Base-by-base conservation (phyloP, 2,797 vertebrate genomes). In the Hemibagrus guttatus region DNA sequence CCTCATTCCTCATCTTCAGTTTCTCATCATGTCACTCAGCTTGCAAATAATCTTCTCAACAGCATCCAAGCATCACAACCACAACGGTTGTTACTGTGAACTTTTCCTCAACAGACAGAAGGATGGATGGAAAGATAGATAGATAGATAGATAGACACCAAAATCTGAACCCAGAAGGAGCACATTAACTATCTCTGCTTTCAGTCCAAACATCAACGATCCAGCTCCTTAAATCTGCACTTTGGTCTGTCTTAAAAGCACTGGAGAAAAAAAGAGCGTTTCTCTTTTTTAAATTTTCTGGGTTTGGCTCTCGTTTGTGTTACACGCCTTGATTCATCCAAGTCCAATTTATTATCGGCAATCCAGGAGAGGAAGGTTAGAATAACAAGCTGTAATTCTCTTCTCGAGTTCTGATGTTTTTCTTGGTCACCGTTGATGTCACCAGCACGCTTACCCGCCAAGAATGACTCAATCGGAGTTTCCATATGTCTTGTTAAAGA, bases 371-470 rank as follows among this genome's bases (percentile, higher is more conserved):
- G 78, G 89, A 93, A 93, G 93, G 94, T 95, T 95, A 93, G 35
- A 91, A 95, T 92, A 95, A 95, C 91, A 95, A 88, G 84, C 91
- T 88, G 9, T 87, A 88, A 91, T 89, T 92, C 89, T 90, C 89
- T 87, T 91, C 91, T 91, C 72, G 61, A 83, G 85, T 87, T 87
- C 21, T 52, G 91, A 89, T 92, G 92, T 94, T 95, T 95, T 92
- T 91, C 91, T 94, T 93, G 94, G 93, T 95, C 93, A 92, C 91
- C 75, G 87, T 87, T 93, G 94, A 95, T 94, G 94, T 95, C 94
- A 94, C 91, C 84, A 19, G 71, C 86, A 64, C 89, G 83, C 88
- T 90, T 92, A 93, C 90, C 90, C 56, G 91, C 92, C 92, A 93
- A 91, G 88, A 92, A 91, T 94, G 91, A 94, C 93, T 93, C 91